These are phyloP conservation scores for Deladenus siricidicola DNA, from an alignment of 2,888 invertebrate species.

Conservation along the genomic window DNA sequence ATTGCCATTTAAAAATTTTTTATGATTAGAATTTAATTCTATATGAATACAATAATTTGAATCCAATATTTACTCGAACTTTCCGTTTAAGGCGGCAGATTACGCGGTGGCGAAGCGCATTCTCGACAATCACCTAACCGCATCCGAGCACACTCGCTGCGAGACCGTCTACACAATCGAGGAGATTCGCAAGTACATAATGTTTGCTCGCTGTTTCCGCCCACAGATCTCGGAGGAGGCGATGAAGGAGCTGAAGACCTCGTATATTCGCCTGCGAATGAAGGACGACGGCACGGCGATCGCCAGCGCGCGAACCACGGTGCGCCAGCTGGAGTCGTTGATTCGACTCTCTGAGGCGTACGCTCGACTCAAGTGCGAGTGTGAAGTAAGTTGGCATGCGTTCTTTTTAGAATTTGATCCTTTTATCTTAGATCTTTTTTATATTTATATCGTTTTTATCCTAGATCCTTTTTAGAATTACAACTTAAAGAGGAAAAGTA, in stretches of 20 bases:
- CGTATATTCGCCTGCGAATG: slow-evolving; percentile 72
- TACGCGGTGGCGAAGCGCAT: slow-evolving; percentile 93
- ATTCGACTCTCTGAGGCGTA: slow-evolving; percentile 90
- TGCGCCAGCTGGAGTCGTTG: slow-evolving; percentile 87
- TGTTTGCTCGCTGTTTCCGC: slow-evolving; percentile 89
- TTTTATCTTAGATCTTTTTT: no score
- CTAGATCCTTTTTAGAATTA: no score
- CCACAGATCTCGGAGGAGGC: slow-evolving; percentile 71
- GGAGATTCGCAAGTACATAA: slow-evolving; percentile 87
- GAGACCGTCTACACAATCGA: slow-evolving; percentile 76
- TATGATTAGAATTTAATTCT: not conserved
- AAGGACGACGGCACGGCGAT: slow-evolving; percentile 63
- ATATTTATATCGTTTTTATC: no score
- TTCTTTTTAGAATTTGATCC: no score
- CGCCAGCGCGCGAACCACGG: slow-evolving; percentile 79
- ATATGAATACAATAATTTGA: not conserved
- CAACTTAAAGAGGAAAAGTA: no score
- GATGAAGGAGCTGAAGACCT: no score
- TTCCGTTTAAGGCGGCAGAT: slow-evolving; percentile 73
- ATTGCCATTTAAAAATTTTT: not conserved
- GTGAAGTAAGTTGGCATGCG: not conserved
- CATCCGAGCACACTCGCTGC: slow-evolving; percentile 55
- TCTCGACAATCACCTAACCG: slow-evolving; percentile 74
- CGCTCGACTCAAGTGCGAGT: no score
- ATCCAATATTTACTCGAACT: no score